These are phyloP conservation scores for Gadopsis bispinosus DNA, from an alignment of 2,797 vertebrate genomes.

Conservation along the genomic window DNA sequence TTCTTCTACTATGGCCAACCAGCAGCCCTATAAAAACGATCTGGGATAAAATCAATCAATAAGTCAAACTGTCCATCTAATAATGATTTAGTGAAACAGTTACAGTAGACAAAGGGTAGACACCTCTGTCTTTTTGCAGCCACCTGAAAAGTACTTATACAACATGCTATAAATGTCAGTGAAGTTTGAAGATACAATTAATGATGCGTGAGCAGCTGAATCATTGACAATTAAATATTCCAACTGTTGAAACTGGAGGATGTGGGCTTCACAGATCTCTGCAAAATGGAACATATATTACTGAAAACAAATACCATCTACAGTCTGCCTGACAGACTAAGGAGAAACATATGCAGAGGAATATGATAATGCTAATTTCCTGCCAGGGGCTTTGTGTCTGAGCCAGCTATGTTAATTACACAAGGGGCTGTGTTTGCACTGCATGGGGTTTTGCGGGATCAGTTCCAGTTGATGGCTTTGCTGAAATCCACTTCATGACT, in stretches of 20 bases:
- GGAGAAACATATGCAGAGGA: conserved; percentile 76
- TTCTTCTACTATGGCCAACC: background rate
- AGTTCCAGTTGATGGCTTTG: conserved; percentile 59
- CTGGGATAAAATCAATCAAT: background rate
- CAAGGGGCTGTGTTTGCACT: conserved; percentile 55
- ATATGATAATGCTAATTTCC: conserved; percentile 78
- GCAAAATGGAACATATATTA: conserved; percentile 49
- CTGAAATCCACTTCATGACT: conserved; percentile 56
- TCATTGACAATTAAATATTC: background rate
- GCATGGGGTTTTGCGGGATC: conserved; percentile 48
- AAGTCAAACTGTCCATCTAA: background rate
- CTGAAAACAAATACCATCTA: conserved; percentile 58
- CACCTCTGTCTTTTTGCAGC: conserved; percentile 7
- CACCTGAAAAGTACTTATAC: background rate
- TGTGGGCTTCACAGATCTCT: conserved; percentile 39
- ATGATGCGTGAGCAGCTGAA: background rate
- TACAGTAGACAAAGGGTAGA: background rate
- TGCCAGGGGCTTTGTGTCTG: conserved; percentile 67
- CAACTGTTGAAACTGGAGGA: conserved; percentile 42
- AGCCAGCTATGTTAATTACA: conserved; percentile 77
- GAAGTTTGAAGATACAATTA: background rate
- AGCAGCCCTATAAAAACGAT: background rate
- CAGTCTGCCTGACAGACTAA: conserved; percentile 59
- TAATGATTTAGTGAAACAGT: background rate
- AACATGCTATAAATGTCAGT: conserved; percentile 24